Conservation (phyloP, 2,888 invertebrate genomes). For the Piscicola geometra region DNA sequence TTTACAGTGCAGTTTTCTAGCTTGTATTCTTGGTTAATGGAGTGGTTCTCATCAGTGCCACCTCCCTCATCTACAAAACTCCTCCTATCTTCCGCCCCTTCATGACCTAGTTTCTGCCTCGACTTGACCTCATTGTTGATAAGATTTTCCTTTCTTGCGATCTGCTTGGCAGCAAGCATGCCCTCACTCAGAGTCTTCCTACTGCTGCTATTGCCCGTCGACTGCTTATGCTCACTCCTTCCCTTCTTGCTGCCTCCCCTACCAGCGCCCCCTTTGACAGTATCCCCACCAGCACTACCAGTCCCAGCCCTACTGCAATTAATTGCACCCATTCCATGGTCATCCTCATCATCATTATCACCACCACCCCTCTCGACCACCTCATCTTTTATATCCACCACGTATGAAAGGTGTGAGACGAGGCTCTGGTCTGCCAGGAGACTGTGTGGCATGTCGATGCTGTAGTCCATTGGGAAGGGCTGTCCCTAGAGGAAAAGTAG, state of each 20-base stretch:
- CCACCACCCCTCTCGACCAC: neutral
- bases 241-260: neutral
- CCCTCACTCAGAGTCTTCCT: neutral
- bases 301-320: neutral
- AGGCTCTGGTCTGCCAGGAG: neutral
- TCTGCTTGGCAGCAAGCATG: neutral
- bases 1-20: neutral
- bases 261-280: neutral
- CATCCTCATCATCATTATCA: constrained; percentile 8
- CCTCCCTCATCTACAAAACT: neutral
- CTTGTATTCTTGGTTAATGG: neutral
- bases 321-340: no score
- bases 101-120: neutral
- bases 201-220: neutral
- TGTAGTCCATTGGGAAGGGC: constrained; percentile 11
- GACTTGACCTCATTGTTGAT: neutral
- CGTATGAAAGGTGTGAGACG: neutral
- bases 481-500: neutral
- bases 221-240: neutral
- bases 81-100: neutral
- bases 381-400: constrained; percentile 1
- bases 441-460: neutral
- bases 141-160: neutral
- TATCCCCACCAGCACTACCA: neutral
- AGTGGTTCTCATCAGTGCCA: neutral